phyloP scores from a whole-genome alignment of 2,797 vertebrate genomes.

The Sebastes diploproa region DNA sequence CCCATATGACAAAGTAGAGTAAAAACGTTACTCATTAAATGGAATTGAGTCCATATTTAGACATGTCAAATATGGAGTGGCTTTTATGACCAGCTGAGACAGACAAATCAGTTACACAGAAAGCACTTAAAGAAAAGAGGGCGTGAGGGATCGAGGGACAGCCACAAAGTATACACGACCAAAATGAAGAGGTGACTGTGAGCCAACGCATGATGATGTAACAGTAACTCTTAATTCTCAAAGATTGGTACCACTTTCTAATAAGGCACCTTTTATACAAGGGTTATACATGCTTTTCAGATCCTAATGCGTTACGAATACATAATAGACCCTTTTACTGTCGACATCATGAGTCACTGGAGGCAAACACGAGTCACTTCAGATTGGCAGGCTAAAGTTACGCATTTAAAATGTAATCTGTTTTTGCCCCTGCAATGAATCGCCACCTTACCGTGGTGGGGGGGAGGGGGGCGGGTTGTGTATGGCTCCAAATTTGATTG shows the following conservation, averaged over 20 bases:
- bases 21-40: conserved; percentile 44
- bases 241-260: not conserved
- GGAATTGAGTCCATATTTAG: conserved; percentile 57
- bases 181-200: not conserved
- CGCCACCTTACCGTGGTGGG: no score
- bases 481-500: no score
- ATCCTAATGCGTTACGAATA: not conserved
- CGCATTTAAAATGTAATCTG: not conserved
- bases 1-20: conserved; percentile 17
- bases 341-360: not conserved
- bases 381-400: not conserved
- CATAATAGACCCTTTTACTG: not conserved
- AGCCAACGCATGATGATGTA: not conserved
- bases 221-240: not conserved
- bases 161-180: not conserved
- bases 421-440: no score
- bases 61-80: conserved; percentile 47
- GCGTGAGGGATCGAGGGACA: not conserved
- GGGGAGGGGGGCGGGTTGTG: no score
- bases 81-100: conserved; percentile 53
- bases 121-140: not conserved
- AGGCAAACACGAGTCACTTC: not conserved
- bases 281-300: not conserved
- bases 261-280: not conserved
- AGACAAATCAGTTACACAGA: conserved; percentile 23